Evolutionary conservation across 2,888 invertebrate genomes (phyloP), one percentile per base, ranked within the genome.

Genomic region (Melinaea marsaeus): DNA sequence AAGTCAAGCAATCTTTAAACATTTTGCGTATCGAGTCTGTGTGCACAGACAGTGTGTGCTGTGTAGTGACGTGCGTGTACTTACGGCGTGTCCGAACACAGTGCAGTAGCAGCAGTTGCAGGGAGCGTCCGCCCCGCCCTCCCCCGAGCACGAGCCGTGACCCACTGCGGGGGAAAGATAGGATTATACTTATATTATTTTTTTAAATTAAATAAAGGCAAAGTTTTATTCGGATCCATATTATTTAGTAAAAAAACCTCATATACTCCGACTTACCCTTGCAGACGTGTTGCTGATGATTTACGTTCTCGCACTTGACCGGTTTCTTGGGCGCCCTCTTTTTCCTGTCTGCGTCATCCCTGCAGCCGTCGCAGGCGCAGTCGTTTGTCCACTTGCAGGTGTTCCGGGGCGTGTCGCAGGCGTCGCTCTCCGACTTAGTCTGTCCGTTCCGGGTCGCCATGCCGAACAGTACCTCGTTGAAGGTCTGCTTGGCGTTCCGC

Each of bases 91-190:
- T 55, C 95, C 95, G 73, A 95, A 95, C n/a, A 95, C 95, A 72
- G 95, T 95, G 79, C 95, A 95, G 77, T 95, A 95, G 76, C 95
- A 95, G 77, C 95, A 95, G 64, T 94, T 94, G 80, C 95, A 95
- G 2, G 91, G 90, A 64, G 87, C 88, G 59, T 91, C 91, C 2
- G 77, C 78, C 47, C 84, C 83, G 4, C 81, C 84, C 2, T 84
- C 85, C 55, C 88, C 86, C 0, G 79, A 76, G 57, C 77, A 77
- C 7, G 70, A 72, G 42, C 65, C 74, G 69, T 88, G 88, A 0
- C 88, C 88, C 68, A 85, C 88, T 87, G 78, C 1, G 60, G 37
- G 63, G 7, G 46, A 46, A 32, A 34, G 3, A n/a, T 3, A 13
- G 6, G 42, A 11, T 1, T 32, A 32, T 32, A 13, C 6, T 6